Conservation (phyloP, 2,888 invertebrate species). For the Agrilus cyanescens region DNA sequence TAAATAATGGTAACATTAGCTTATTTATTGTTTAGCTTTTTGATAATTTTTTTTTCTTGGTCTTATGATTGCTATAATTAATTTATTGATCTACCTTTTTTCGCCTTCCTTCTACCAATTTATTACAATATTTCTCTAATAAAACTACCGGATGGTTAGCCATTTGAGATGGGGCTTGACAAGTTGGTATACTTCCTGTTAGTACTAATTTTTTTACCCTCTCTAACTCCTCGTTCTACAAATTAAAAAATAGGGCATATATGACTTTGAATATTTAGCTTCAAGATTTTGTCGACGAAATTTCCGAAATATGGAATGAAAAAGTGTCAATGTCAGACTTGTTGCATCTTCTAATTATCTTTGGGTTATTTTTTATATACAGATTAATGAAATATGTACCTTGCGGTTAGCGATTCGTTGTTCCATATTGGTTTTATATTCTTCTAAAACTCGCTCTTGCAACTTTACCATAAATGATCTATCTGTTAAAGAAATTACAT, state of each 20-base stretch:
- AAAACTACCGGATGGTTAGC: conserved; percentile 56
- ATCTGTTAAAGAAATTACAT: conserved; percentile 55
- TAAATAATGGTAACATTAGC: no score
- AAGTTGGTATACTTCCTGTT: conserved; percentile 52
- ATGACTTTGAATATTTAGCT: no score
- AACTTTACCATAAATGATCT: conserved; percentile 54
- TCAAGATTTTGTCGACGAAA: no score
- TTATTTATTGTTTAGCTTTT: no score
- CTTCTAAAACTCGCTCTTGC: conserved; percentile 49
- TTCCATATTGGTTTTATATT: conserved; percentile 51
- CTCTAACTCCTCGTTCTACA: conserved; percentile 47
- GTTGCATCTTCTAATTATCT: no score
- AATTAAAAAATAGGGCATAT: conserved; percentile 4
- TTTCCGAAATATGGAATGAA: no score
- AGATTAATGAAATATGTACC: no score
- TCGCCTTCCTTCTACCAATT: conserved; percentile 38
- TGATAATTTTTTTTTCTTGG: no score
- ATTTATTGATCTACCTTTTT: conserved; percentile 24
- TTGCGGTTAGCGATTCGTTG: conserved; percentile 40
- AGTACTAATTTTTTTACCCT: conserved; percentile 56
- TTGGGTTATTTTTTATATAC: no score
- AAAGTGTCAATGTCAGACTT: no score
- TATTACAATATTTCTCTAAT: conserved; percentile 43
- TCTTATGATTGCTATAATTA: no score
- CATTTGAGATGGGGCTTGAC: conserved; percentile 54